These are phyloP conservation scores for Drosophila nikananu DNA, from an alignment of 1,140 invertebrate species.

Conservation along the genomic window DNA sequence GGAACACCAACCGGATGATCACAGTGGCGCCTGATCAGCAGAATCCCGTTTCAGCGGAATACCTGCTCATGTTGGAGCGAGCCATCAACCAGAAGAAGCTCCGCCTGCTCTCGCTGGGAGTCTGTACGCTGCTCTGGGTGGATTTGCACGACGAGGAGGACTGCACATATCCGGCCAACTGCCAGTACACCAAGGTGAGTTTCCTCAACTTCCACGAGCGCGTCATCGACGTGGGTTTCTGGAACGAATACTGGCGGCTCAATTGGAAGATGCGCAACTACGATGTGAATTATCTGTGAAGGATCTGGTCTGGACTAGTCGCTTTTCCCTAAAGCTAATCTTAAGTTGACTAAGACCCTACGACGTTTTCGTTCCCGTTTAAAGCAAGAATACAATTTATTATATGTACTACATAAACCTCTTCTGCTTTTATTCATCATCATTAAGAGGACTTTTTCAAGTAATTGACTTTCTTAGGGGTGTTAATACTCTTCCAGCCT, in stretches of 20 bases:
- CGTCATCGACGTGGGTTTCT: conserved; percentile 92
- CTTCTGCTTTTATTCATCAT: neutral
- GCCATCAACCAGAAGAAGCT: conserved; percentile 89
- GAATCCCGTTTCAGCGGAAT: conserved; percentile 89
- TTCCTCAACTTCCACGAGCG: conserved; percentile 88
- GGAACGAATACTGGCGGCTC: conserved; percentile 91
- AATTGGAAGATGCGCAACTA: conserved; percentile 91
- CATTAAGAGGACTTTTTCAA: conserved; percentile 55
- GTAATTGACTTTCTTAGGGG: conserved; percentile 71
- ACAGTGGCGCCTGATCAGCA: conserved; percentile 88
- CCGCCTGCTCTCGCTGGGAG: conserved; percentile 88
- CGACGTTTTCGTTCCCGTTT: conserved; percentile 83
- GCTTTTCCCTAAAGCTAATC: conserved; percentile 24
- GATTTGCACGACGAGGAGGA: conserved; percentile 89
- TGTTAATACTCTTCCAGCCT: conserved; percentile 67
- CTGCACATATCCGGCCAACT: conserved; percentile 90
- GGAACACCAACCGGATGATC: conserved; percentile 87
- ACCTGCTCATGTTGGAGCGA: conserved; percentile 88
- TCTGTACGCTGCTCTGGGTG: conserved; percentile 92
- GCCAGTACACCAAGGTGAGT: conserved; percentile 89
- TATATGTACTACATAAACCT: neutral
- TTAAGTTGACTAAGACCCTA: conserved; percentile 42
- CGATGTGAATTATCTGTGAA: conserved; percentile 89
- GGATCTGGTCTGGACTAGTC: neutral
- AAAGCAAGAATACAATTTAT: conserved; percentile 36